Conservation (phyloP, 2,888 invertebrate species). For the Meandrusa payeni region DNA sequence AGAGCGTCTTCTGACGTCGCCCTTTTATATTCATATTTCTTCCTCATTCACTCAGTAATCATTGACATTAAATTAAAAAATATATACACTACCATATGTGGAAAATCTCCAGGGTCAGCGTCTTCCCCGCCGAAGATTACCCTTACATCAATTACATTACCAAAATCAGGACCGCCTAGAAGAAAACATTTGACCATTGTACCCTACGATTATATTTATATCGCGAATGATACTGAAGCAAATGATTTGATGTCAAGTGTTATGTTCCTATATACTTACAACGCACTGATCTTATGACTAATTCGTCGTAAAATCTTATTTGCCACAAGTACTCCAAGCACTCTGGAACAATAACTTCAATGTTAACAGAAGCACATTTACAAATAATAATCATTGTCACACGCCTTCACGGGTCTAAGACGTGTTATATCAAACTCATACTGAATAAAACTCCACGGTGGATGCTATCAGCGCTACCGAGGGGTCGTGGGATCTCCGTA, state of each 20-base stretch:
- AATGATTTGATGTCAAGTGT: conserved; percentile 37
- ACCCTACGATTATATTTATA: no score
- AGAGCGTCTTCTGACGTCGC: no score
- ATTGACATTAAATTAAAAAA: no score
- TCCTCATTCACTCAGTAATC: no score
- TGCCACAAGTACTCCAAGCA: conserved; percentile 30
- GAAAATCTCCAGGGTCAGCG: conserved; percentile 46
- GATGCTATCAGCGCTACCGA: no score
- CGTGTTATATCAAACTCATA: no score
- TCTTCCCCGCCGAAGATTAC: conserved; percentile 39
- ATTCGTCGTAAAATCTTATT: conserved; percentile 20
- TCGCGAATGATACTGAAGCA: conserved; percentile 42
- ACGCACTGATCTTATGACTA: conserved; percentile 5
- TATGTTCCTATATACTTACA: conserved; percentile 14
- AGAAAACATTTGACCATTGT: conserved; percentile 17
- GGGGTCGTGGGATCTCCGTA: no score
- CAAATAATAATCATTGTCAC: no score
- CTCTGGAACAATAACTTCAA: conserved; percentile 26
- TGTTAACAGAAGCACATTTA: no score
- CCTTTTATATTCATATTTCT: no score
- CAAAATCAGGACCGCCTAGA: conserved; percentile 26
- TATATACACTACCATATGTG: conserved; percentile 48
- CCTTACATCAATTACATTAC: conserved; percentile 27
- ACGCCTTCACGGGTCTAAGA: no score
- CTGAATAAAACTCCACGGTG: no score